phyloP scores from a whole-genome alignment of 1,140 invertebrate species.

The Penaeus chinensis region DNA sequence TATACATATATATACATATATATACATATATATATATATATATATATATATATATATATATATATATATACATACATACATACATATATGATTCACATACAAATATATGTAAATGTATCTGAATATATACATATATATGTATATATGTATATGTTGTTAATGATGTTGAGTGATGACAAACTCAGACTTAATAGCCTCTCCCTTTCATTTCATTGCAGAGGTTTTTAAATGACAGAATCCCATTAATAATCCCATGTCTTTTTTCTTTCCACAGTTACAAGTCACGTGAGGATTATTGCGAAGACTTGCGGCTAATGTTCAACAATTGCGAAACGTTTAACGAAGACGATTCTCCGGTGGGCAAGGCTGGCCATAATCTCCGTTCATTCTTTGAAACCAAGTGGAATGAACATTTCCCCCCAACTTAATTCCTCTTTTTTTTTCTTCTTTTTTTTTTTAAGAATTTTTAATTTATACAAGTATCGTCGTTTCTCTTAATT shows the following conservation, averaged over 20 bases:
- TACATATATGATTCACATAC: too few species aligned
- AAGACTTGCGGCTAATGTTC: slow-evolving; percentile 92
- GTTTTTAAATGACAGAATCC: background rate
- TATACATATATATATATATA: too few species aligned
- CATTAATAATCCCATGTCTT: background rate
- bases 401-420: slow-evolving; percentile 78
- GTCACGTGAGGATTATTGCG: slow-evolving; percentile 86
- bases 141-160: too few species aligned
- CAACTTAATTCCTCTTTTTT: slow-evolving; percentile 19
- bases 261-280: slow-evolving; percentile 78
- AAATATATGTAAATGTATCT: too few species aligned
- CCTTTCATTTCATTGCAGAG: too few species aligned
- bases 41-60: too few species aligned
- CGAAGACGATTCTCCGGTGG: slow-evolving; percentile 96
- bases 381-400: slow-evolving; percentile 89
- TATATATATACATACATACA: too few species aligned
- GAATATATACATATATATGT: too few species aligned
- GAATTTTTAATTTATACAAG: background rate
- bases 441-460: background rate
- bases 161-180: too few species aligned
- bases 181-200: too few species aligned
- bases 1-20: too few species aligned
- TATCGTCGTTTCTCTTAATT: background rate
- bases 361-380: slow-evolving; percentile 92
- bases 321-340: slow-evolving; percentile 98